Base-by-base conservation (phyloP, 2,113 vertebrate species). In the Eclectus roratus region DNA sequence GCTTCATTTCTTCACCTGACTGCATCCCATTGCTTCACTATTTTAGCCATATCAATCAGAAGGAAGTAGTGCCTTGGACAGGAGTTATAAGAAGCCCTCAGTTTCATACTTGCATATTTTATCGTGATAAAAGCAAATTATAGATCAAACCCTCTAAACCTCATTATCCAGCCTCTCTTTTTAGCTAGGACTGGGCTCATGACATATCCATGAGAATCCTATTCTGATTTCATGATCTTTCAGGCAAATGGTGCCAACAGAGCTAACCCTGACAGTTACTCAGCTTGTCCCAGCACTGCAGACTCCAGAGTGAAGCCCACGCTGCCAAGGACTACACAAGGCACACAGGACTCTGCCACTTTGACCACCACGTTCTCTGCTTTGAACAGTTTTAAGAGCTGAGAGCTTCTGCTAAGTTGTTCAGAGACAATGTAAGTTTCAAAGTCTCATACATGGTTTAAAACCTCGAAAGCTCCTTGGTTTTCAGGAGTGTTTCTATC, bases 1-100 rank as follows among this genome's bases (percentile, higher is more conserved):
- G 63, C 68, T 93, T 91, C 11, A 85, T 95, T 93, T 84, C 50
- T 95, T 77, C 69, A 74, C 77, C 39, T 86, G 64, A 50, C 35
- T 74, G 65, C 60, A 76, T 79, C 82, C 65, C 58, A 23, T 46
- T 89, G 29, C 46, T 55, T 78, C 44, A 50, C 61, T 74, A 31
- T 7, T 83, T 79, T 74, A 64, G 77, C 41, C 25, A 41, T 60
- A n/a, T 49, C 74, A 53, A 74, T 79, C 37, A 93, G 70, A 79
- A 93, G 47, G n/a, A 80, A 91, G 61, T 9, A 69, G 63, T 0
- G 20, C 43, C 70, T 69, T 47, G n/a, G 56, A 66, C 41, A 44
- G 79, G 64, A 47, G 15, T 41, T 90, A 44, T 5, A 68, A 84
- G 24, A 41, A 85, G n/a, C 24, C 21, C 56, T 35, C 25, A 20